Evolutionary conservation across 2,797 vertebrate species (phyloP).

Genomic region (Anableps anableps): DNA sequence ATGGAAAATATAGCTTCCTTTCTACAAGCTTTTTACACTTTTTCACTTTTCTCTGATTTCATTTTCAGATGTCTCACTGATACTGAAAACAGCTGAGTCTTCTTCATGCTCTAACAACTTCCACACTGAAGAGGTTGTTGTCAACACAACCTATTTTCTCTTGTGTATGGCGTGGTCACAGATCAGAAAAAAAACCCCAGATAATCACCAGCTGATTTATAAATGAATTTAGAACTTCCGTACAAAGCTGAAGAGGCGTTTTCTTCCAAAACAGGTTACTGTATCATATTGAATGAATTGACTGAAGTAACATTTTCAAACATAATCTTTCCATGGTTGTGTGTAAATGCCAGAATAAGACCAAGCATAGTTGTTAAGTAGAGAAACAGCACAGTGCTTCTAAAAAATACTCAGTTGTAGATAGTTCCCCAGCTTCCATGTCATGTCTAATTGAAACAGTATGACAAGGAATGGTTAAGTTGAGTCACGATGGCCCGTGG

Average conservation of each 20-base stretch:
- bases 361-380: slow-evolving; percentile 5
- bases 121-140: neutral
- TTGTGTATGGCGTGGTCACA: no score
- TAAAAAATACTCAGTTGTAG: slow-evolving; percentile 43
- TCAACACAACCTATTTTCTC: neutral
- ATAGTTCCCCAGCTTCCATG: slow-evolving; percentile 47
- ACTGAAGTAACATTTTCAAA: slow-evolving; percentile 11
- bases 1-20: neutral
- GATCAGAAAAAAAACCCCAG: neutral
- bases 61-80: neutral
- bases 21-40: neutral
- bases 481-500: slow-evolving; percentile 58
- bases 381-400: slow-evolving; percentile 28
- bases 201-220: neutral
- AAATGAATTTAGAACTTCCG: neutral
- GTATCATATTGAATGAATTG: slow-evolving; percentile 5
- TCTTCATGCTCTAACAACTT: neutral
- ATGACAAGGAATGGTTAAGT: slow-evolving; percentile 65
- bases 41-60: neutral
- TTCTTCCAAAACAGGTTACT: neutral
- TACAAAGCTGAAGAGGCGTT: neutral
- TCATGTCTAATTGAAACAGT: slow-evolving; percentile 69
- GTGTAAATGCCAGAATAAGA: slow-evolving; percentile 20
- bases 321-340: slow-evolving; percentile 11
- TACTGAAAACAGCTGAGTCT: neutral